These are phyloP conservation scores for Nothocercus nigrocapillus DNA, from an alignment of 2,113 vertebrate species.

Conservation along the genomic window DNA sequence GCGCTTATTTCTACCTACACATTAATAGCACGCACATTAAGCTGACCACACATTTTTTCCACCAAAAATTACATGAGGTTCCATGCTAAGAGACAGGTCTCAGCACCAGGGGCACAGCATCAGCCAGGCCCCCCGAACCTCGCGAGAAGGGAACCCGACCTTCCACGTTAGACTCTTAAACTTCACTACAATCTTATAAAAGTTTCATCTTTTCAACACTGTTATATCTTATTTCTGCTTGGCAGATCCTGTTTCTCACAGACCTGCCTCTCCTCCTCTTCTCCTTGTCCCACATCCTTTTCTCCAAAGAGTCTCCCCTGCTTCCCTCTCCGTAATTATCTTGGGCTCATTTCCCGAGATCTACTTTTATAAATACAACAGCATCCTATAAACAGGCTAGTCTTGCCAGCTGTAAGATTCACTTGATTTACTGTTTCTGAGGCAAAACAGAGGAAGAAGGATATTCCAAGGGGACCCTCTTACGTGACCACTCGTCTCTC, in stretches of 20 bases:
- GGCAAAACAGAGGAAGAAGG: not conserved
- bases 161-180: not conserved
- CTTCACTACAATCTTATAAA: not conserved
- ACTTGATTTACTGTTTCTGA: not conserved
- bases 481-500: not conserved
- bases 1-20: not conserved
- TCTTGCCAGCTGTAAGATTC: not conserved
- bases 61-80: not conserved
- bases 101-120: not conserved
- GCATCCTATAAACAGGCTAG: not conserved
- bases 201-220: not conserved
- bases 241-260: not conserved
- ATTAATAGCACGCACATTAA: not conserved
- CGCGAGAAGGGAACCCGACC: not conserved
- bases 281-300: constrained; percentile 4
- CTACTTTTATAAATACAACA: constrained; percentile 6
- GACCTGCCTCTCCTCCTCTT: not conserved
- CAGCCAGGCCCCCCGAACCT: not conserved
- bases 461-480: constrained; percentile 23
- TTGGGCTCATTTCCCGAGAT: not conserved
- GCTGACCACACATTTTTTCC: not conserved
- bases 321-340: not conserved
- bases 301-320: not conserved
- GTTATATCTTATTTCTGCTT: not conserved
- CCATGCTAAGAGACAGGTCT: not conserved